These are phyloP conservation scores for Falco punctatus DNA, from an alignment of 2,113 vertebrate genomes.

Conservation along the genomic window DNA sequence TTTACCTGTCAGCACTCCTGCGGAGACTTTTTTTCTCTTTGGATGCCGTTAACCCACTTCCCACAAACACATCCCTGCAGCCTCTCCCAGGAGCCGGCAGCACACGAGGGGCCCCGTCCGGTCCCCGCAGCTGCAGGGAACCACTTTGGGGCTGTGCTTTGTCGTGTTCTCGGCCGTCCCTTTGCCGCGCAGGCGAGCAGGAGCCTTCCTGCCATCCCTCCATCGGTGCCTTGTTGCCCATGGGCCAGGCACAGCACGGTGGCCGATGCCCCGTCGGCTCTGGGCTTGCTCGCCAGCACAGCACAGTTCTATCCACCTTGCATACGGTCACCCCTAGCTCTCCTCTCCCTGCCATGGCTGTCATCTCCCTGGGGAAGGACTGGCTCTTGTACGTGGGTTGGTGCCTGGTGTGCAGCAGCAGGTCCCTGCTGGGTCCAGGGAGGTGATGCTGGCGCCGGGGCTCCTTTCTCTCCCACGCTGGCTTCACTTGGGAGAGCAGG, in stretches of 20 bases:
- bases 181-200: not conserved
- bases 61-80: not conserved
- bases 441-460: not conserved
- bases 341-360: not conserved
- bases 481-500: not conserved
- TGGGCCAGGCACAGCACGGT: not conserved
- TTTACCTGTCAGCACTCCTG: not conserved
- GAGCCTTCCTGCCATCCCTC: not conserved
- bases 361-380: not conserved
- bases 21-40: not conserved
- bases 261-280: not conserved
- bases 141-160: not conserved
- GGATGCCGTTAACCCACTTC: not conserved
- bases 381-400: not conserved
- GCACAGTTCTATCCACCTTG: not conserved
- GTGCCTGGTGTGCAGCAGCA: not conserved
- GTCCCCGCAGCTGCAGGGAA: accelerated
- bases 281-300: accelerated
- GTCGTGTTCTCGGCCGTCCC: not conserved
- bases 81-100: accelerated
- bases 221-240: not conserved
- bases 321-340: accelerated
- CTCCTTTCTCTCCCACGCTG: not conserved
- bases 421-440: not conserved
- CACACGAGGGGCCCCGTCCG: accelerated